phyloP scores from a whole-genome alignment of 2,113 vertebrate genomes.

The Colossoma macropomum region DNA sequence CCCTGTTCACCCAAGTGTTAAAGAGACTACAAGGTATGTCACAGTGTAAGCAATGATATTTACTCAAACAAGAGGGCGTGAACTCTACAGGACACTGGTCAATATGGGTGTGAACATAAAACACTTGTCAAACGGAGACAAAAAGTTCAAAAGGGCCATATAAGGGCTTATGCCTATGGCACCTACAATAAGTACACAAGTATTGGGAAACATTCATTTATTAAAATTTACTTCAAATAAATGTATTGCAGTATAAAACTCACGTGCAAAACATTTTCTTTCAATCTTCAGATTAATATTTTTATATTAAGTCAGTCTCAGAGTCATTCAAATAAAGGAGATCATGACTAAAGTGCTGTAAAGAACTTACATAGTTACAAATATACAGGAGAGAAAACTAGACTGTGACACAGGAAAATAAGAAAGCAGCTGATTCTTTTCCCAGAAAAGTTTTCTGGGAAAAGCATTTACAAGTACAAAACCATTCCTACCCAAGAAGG shows the following conservation, averaged over 20 bases:
- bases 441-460: no score
- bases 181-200: not conserved
- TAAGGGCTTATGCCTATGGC: not conserved
- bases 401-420: not conserved
- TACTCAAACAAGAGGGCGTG: not conserved
- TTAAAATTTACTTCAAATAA: slow-evolving; percentile 17
- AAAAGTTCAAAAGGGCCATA: not conserved
- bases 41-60: not conserved
- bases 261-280: not conserved
- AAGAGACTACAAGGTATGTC: not conserved
- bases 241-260: slow-evolving; percentile 12
- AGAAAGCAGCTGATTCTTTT: not conserved
- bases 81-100: not conserved
- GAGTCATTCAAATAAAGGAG: slow-evolving; percentile 21
- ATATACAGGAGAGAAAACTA: not conserved
- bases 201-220: slow-evolving; percentile 4
- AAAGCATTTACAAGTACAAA: not conserved
- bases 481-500: not conserved
- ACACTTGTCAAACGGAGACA: not conserved
- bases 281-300: slow-evolving; percentile 23
- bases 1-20: no score
- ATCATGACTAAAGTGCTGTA: slow-evolving; percentile 9
- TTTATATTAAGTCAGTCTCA: slow-evolving; percentile 33
- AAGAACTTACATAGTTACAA: slow-evolving; percentile 70
- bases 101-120: not conserved